Base-by-base conservation (phyloP, 2,113 vertebrate species). In the Dasyornis broadbenti region DNA sequence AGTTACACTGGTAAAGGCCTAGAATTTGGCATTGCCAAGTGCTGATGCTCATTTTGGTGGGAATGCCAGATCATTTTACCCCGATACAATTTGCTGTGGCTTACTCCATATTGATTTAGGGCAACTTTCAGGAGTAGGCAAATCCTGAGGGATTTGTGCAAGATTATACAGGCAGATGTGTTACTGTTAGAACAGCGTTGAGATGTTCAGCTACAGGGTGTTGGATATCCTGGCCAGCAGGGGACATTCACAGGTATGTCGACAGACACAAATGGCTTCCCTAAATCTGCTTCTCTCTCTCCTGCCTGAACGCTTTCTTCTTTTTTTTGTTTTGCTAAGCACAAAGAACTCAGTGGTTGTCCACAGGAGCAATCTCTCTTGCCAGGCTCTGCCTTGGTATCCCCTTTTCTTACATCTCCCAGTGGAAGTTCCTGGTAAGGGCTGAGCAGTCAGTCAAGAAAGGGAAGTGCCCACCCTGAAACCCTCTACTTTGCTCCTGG, bases 341-440 rank as follows among this genome's bases (percentile, higher is more conserved):
- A 30, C 21, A 37, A 75, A 70, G 31, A 56, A 1, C 54, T 66
- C 3, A 0, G 39, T 33, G 16, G 20, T 42, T 70, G 40, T n/a
- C 16, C 33, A 14, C 5, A 35, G 2, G 7, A 68, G 15, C 20
- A 53, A 16, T 1, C 4, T 18, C 0, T 1, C 49, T 73, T 13
- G 6, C 18, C n/a, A 83, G 15, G 10, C 4, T 85, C 61, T 73
- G 5, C 14, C 11, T 7, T 18, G 7, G 7, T 2, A 53, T 65
- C 4, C 24, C 24, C 5, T 56, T 72, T 47, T 63, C 30, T 77
- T 45, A 6, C 12, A 70, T 78, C 23, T 83, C 47, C 33, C 17
- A n/a, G n/a, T 7, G 15, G 31, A 73, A 52, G 27, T 16, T 39
- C 7, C 20, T 15, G 17, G 21, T 0, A 0, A 73, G 42, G n/a